These are phyloP conservation scores for Achroia grisella DNA, from an alignment of 1,140 invertebrate species.

Conservation along the genomic window DNA sequence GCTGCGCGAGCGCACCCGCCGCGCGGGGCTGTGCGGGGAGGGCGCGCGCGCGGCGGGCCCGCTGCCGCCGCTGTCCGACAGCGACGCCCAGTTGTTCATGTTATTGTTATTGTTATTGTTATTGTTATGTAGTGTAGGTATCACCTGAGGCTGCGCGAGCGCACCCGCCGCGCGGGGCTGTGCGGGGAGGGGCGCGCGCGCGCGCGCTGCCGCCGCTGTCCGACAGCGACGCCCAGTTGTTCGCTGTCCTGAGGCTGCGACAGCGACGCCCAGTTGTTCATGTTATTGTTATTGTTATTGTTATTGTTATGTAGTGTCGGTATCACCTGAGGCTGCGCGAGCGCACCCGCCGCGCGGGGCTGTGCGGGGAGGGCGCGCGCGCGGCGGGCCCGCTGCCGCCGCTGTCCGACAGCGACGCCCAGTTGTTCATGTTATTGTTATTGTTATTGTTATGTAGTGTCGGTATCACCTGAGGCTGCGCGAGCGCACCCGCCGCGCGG, in stretches of 20 bases:
- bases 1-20: no score
- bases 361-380: background rate
- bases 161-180: no score
- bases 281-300: no score
- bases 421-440: background rate
- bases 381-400: background rate
- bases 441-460: background rate
- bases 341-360: no score
- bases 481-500: constrained; percentile 74
- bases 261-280: background rate
- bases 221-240: constrained; percentile 70
- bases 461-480: constrained; percentile 64
- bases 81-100: background rate
- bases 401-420: background rate
- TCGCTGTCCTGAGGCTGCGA: background rate
- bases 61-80: background rate
- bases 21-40: background rate
- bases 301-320: no score
- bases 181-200: constrained; percentile 2
- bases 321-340: no score
- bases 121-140: no score
- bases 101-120: no score
- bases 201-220: no score
- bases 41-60: no score
- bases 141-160: no score